Base-by-base conservation (phyloP, 2,888 invertebrate genomes). In the Idaea biselata region DNA sequence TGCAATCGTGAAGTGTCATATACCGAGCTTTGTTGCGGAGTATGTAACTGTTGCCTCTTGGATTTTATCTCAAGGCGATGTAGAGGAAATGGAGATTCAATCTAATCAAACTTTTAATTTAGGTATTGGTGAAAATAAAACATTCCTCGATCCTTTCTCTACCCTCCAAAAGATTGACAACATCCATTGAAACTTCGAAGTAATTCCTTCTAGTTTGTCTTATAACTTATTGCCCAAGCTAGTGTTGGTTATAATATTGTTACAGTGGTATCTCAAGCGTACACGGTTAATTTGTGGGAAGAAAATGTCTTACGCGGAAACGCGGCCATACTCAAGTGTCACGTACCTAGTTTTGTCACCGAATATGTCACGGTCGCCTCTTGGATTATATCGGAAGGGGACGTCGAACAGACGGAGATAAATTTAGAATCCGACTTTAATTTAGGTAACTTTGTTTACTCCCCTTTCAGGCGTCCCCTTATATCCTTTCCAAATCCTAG, bases 21-120 rank as follows among this genome's bases (percentile, higher is more conserved):
- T 97, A 88, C 97, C 97, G 78, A 97, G 97, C 93, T 97, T 97
- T 93, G 97, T 97, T 79, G 96, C 97, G 80, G 97, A 97, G 93
- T 97, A 97, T 91, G 97, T 97, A 78, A 94, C 94, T 80, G 96
- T 97, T 74, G 95, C 95, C 73, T 96, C 97, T 80, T 97, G 97
- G 97, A 94, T 97, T 81, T 95, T 97, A 88, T 96, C 96, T 60
- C 95, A 95, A 73, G 95, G 94, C 79, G 95, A 95, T 78, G 93
- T 94, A 78, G 84, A 86, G 69, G 83, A 86, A 73, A 77, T 81
- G 68, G 89, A 88, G 79, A 88, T 90, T 66, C 82, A 85, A 78
- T 73, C 83, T 68, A 84, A 91, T 69, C 84, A 86, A 70, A 79
- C 83, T 68, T 77, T 81, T 60, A 78, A 81, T 71, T 82, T 91